Evolutionary conservation across 2,888 invertebrate genomes (phyloP).

Genomic region (Trachelus iudaicus): DNA sequence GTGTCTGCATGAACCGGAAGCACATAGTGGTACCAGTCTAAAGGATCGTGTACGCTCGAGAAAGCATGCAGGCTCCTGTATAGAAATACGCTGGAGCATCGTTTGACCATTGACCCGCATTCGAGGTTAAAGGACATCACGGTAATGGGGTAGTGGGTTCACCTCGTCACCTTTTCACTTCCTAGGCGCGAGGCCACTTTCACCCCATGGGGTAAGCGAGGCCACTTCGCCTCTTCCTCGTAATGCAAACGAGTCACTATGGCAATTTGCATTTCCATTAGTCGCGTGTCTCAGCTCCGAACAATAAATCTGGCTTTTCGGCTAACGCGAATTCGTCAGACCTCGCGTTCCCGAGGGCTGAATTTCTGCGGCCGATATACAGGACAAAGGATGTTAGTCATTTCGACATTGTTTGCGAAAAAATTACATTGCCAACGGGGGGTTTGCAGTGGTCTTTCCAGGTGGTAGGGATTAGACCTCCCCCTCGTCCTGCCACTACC

Average conservation of each 20-base stretch:
- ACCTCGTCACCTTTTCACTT: neutral
- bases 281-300: constrained; percentile 30
- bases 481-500: neutral
- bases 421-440: constrained; percentile 12
- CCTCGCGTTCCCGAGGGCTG: constrained; percentile 16
- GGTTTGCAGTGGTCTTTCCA: neutral
- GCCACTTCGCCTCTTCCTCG: constrained; percentile 30
- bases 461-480: neutral
- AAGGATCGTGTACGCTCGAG: neutral
- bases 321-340: neutral
- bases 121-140: constrained; percentile 2
- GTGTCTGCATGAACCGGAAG: neutral
- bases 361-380: constrained; percentile 18
- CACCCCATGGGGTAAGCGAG: neutral
- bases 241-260: constrained; percentile 49
- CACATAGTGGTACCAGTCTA: neutral
- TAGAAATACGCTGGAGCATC: neutral
- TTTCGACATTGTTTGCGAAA: constrained; percentile 18
- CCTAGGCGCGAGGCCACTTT: neutral
- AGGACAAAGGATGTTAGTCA: constrained; percentile 21
- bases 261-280: constrained; percentile 56
- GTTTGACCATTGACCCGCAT: constrained; percentile 5
- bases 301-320: constrained; percentile 36
- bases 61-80: neutral
- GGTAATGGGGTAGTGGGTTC: neutral